Evolutionary conservation across 2,888 invertebrate genomes (phyloP).

Genomic region (Calameuta pallipes): DNA sequence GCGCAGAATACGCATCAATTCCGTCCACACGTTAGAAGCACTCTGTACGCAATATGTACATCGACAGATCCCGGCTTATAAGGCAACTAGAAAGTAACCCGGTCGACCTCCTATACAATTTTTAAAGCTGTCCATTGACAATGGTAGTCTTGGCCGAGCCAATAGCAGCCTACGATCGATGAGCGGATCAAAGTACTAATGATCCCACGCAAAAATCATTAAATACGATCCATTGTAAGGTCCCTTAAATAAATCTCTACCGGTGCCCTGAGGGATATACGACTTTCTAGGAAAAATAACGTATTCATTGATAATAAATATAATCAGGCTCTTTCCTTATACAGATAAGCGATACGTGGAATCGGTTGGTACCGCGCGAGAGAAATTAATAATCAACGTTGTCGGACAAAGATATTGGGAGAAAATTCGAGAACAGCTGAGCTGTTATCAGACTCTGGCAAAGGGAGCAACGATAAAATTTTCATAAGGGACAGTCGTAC

Average conservation of each 20-base stretch:
- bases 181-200: not conserved
- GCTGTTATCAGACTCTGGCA: not conserved
- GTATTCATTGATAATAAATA: not conserved
- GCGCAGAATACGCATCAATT: not conserved
- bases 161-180: not conserved
- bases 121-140: slow-evolving; percentile 3
- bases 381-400: not conserved
- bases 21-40: slow-evolving; percentile 2
- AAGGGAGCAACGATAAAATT: not conserved
- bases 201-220: not conserved
- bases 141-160: not conserved
- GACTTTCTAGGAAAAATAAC: not conserved
- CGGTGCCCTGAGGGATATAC: not conserved
- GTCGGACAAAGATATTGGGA: not conserved
- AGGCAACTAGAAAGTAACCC: slow-evolving; percentile 41
- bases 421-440: not conserved
- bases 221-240: not conserved
- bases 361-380: not conserved
- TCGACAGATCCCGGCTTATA: slow-evolving; percentile 19
- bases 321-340: not conserved
- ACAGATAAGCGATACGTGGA: not conserved
- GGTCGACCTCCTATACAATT: slow-evolving; percentile 35
- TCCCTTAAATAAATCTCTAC: not conserved
- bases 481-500: not conserved
- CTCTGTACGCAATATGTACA: not conserved